Evolutionary conservation across 2,797 vertebrate species (phyloP).

Genomic region (Gymnoscopelus braueri): DNA sequence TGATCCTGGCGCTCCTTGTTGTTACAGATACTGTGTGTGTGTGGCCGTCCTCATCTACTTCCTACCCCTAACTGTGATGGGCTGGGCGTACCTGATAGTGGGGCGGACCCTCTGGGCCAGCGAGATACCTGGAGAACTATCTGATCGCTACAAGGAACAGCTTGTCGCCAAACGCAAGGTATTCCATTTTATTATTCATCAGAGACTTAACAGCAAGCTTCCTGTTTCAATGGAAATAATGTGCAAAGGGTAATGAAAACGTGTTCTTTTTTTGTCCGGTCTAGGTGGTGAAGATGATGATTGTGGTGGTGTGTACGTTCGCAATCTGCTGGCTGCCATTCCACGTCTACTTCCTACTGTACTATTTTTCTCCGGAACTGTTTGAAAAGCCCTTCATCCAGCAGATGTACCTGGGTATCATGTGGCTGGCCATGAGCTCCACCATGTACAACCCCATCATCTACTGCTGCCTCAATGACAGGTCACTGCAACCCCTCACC

Average conservation of each 20-base stretch:
- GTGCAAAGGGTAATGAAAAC: too few relatives aligned
- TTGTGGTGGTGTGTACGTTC: constrained; percentile 94
- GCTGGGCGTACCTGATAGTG: constrained; percentile 92
- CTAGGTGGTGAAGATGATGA: constrained; percentile 99
- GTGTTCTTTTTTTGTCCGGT: too few relatives aligned
- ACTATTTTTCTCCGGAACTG: constrained; percentile 85
- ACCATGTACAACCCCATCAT: constrained; percentile 99
- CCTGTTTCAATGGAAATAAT: too few relatives aligned
- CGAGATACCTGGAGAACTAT: constrained; percentile 94
- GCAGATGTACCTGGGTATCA: constrained; percentile 93
- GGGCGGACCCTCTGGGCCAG: constrained; percentile 96
- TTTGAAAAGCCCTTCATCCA: constrained; percentile 88
- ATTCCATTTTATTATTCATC: constrained; percentile 10
- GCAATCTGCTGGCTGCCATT: constrained; percentile 97
- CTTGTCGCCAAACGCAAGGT: constrained; percentile 96
- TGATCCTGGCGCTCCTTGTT: background rate
- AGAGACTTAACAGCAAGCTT: too few relatives aligned
- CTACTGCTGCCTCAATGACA: constrained; percentile 98
- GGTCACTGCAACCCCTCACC: constrained; percentile 72
- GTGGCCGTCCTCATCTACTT: constrained; percentile 92
- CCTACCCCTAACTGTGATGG: constrained; percentile 93
- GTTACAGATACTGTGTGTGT: constrained; percentile 90
- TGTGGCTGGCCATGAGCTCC: constrained; percentile 99
- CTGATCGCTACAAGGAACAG: constrained; percentile 94
- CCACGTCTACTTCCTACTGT: constrained; percentile 94